Conservation (phyloP, 1,140 invertebrate species). For the Pogonognathellus flavescens region DNA sequence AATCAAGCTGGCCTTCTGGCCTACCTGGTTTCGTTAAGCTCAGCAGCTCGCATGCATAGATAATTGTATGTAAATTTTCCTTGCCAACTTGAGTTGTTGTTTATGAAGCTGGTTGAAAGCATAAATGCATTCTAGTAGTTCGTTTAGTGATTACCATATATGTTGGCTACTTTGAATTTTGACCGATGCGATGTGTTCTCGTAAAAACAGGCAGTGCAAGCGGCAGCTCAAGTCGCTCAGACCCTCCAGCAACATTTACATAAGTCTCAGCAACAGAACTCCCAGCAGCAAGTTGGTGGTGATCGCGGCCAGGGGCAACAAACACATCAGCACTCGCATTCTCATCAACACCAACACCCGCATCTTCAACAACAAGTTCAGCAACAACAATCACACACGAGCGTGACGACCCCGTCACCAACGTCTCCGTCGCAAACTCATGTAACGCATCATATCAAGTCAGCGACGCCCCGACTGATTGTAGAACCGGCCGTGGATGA, state of each 20-base stretch:
- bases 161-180: not conserved
- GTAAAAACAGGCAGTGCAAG: slow-evolving; percentile 77
- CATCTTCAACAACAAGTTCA: slow-evolving; percentile 68
- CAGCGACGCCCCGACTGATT: slow-evolving; percentile 70
- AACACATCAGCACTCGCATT: slow-evolving; percentile 69
- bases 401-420: slow-evolving; percentile 54
- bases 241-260: slow-evolving; percentile 85
- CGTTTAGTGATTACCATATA: not conserved
- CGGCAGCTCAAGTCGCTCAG: slow-evolving; percentile 82
- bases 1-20: not conserved
- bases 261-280: slow-evolving; percentile 75
- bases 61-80: slow-evolving; percentile 24
- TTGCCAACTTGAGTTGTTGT: not conserved
- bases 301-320: slow-evolving; percentile 78
- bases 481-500: slow-evolving; percentile 89
- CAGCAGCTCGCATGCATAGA: slow-evolving; percentile 27
- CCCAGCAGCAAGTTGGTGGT: slow-evolving; percentile 71
- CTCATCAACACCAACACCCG: slow-evolving; percentile 68
- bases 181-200: not conserved
- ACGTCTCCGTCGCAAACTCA: slow-evolving; percentile 63
- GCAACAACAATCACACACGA: slow-evolving; percentile 58
- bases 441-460: slow-evolving; percentile 71
- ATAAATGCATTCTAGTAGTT: no score
- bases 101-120: no score
- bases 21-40: not conserved